Conservation (phyloP, 2,113 vertebrate species). For the Elephas maximus region DNA sequence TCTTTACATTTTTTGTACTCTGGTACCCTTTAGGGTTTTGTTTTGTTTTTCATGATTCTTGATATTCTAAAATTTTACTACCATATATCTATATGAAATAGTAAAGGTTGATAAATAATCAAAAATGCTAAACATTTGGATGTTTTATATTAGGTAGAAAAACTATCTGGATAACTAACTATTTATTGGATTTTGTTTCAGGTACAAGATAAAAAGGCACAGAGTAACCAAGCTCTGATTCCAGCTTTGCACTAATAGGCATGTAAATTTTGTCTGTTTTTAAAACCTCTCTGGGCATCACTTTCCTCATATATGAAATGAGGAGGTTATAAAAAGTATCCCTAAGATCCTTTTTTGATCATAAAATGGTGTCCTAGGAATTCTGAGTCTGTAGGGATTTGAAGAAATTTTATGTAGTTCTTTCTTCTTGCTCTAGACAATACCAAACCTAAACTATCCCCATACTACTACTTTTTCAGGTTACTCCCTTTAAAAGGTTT, state of each 20-base stretch:
- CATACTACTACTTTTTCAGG: neutral
- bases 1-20: neutral
- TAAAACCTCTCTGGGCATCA: neutral
- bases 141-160: neutral
- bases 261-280: neutral
- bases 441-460: neutral
- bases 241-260: neutral
- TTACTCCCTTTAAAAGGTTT: slow-evolving; percentile 29
- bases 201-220: neutral
- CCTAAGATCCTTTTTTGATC: neutral
- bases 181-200: neutral
- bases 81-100: neutral
- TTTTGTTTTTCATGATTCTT: neutral
- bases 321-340: neutral
- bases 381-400: neutral
- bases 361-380: neutral
- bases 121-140: neutral
- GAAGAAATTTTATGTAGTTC: neutral
- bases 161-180: neutral
- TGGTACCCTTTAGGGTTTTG: neutral
- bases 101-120: neutral
- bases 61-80: neutral
- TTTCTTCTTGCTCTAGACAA: neutral
- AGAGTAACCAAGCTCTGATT: neutral
- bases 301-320: neutral